A percentile compares a stretch with the other conserved stretches of the same genome.
These are phyloP conservation scores for Hedychridium roseum DNA, from an alignment of 2,888 invertebrate genomes.

Conservation along the genomic window DNA sequence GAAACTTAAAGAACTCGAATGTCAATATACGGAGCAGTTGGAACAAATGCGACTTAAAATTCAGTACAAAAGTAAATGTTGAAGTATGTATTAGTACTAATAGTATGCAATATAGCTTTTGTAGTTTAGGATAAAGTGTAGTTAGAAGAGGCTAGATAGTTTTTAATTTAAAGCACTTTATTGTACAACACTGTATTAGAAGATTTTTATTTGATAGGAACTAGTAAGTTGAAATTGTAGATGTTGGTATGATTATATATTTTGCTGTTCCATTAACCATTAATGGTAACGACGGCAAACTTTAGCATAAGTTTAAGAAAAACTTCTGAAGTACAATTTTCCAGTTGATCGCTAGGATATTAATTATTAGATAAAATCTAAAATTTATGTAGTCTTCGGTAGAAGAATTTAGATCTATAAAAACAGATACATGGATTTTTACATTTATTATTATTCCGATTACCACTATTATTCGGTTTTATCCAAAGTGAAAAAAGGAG, in stretches of 20 bases:
- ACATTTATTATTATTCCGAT: constrained; percentile 26
- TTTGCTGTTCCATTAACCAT: constrained; percentile 21
- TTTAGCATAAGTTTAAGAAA: constrained; percentile 22
- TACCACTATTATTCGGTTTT: constrained; percentile 17
- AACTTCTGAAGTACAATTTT: constrained; percentile 38
- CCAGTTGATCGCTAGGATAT: constrained; percentile 27
- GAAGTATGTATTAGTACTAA: constrained; percentile 51
- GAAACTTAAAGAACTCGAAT: constrained; percentile 49
- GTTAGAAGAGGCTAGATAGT: constrained; percentile 61
- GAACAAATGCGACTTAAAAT: constrained; percentile 56
- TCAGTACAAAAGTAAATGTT: constrained; percentile 61
- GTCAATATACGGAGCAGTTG: constrained; percentile 46
- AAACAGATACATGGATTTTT: constrained; percentile 23
- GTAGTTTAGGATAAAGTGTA: constrained; percentile 49
- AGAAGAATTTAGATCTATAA: constrained; percentile 24
- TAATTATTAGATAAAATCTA: constrained; percentile 21
- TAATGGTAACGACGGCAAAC: constrained; percentile 19
- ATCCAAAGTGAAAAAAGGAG: constrained; percentile 15
- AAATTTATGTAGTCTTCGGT: constrained; percentile 27
- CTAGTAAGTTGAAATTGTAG: constrained; percentile 37
- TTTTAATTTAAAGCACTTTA: constrained; percentile 58
- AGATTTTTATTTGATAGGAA: constrained; percentile 40
- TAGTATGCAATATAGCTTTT: constrained; percentile 57
- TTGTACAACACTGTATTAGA: constrained; percentile 51
- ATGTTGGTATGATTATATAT: constrained; percentile 25